Percentiles rank a stretch among this genome's conserved stretches.
Evolutionary conservation across 2,113 vertebrate species (phyloP).

Genomic region (Mixornis gularis): DNA sequence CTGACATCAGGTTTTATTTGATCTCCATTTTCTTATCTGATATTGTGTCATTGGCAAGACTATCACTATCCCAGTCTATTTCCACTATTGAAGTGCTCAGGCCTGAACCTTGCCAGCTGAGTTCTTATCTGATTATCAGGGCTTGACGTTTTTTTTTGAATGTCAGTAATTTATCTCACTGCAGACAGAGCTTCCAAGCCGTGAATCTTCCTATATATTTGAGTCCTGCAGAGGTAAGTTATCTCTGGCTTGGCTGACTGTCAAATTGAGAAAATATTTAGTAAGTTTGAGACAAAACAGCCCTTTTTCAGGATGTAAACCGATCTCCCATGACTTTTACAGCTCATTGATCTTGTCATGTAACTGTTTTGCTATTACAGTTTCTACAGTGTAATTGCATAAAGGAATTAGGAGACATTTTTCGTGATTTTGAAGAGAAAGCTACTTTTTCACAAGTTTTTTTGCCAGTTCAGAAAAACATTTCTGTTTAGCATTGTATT

Average conservation of each 20-base stretch:
- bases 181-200: not conserved
- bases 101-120: not conserved
- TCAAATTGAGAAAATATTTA: not conserved
- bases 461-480: not conserved
- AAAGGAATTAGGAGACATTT: not conserved
- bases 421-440: not conserved
- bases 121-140: not conserved
- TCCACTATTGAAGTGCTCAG: not conserved
- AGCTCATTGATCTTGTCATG: not conserved
- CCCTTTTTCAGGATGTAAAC: not conserved
- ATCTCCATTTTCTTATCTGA: not conserved
- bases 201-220: not conserved
- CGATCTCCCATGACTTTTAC: not conserved
- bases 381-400: not conserved
- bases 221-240: not conserved
- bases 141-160: not conserved
- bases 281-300: not conserved
- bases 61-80: not conserved
- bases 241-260: not conserved
- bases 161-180: not conserved
- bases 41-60: not conserved
- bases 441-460: not conserved
- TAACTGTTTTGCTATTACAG: not conserved
- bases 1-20: not conserved
- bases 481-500: not conserved